Evolutionary conservation across 2,888 invertebrate species (phyloP).

Genomic region (Netelia inedita): DNA sequence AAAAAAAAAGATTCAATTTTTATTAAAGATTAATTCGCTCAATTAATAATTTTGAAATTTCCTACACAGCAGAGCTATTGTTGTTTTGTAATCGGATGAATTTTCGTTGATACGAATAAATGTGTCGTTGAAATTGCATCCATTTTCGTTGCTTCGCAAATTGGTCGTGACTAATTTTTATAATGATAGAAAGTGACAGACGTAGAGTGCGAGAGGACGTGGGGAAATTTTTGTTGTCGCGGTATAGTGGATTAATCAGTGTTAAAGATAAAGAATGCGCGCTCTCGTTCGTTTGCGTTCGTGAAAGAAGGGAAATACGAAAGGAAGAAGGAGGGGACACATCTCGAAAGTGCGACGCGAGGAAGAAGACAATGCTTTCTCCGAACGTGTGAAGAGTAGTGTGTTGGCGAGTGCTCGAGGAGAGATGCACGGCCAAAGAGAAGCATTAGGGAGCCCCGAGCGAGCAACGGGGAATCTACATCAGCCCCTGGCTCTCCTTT

Average conservation of each 20-base stretch:
- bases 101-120: background rate
- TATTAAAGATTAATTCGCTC: no score
- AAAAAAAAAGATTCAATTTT: no score
- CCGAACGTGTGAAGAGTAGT: constrained; percentile 52
- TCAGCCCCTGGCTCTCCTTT: constrained; percentile 30
- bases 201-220: background rate
- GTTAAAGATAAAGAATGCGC: constrained; percentile 50
- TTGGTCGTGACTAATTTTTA: constrained; percentile 37
- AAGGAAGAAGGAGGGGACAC: constrained; percentile 17
- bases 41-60: no score
- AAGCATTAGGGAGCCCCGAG: constrained; percentile 49
- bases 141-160: background rate
- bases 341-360: constrained; percentile 39
- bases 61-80: background rate
- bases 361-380: constrained; percentile 59
- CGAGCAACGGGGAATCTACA: constrained; percentile 51
- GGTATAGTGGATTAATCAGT: constrained; percentile 57
- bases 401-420: constrained; percentile 46
- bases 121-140: background rate
- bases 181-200: constrained; percentile 45
- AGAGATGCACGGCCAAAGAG: constrained; percentile 26
- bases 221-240: constrained; percentile 18
- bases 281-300: constrained; percentile 27
- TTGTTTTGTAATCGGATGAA: background rate
- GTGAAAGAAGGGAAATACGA: constrained; percentile 8